A percentile compares a stretch with the other conserved stretches of the same genome.
Conservation (phyloP, 2,797 vertebrate genomes). For the Gallinago solitaria region DNA sequence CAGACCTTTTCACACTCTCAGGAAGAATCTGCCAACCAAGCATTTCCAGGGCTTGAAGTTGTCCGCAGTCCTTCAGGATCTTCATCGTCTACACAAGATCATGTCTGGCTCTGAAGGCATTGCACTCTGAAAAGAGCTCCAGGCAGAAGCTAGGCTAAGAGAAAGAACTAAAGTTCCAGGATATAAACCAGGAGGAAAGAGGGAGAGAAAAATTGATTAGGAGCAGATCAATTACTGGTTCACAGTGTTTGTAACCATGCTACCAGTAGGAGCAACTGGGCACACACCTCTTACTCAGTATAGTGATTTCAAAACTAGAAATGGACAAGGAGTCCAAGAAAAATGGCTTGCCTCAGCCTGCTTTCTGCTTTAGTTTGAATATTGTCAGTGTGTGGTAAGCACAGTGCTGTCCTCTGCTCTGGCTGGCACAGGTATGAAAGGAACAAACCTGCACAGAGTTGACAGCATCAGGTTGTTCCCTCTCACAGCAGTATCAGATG, state of each 20-base stretch:
- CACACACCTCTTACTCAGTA: fast-evolving
- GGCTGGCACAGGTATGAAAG: neutral
- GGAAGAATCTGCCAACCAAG: neutral
- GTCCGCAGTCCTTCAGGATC: neutral
- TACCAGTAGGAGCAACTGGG: neutral
- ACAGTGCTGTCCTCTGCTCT: neutral
- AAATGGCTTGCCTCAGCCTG: neutral
- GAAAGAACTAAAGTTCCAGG: neutral
- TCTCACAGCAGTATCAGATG: neutral
- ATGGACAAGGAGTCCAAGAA: neutral
- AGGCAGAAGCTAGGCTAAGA: neutral
- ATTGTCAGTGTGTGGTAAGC: neutral
- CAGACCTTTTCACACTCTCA: neutral
- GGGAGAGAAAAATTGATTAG: neutral
- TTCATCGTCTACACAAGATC: neutral
- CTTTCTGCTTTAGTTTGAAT: neutral
- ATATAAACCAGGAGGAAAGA: neutral
- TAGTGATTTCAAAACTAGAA: neutral
- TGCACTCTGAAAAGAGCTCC: neutral
- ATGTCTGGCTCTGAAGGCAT: neutral
- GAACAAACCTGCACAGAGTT: neutral
- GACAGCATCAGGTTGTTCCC: neutral
- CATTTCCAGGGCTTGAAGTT: neutral
- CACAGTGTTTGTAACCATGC: neutral
- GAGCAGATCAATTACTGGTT: neutral